These are phyloP conservation scores for Chrysopa pallens DNA, from an alignment of 1,140 invertebrate species.

Conservation along the genomic window DNA sequence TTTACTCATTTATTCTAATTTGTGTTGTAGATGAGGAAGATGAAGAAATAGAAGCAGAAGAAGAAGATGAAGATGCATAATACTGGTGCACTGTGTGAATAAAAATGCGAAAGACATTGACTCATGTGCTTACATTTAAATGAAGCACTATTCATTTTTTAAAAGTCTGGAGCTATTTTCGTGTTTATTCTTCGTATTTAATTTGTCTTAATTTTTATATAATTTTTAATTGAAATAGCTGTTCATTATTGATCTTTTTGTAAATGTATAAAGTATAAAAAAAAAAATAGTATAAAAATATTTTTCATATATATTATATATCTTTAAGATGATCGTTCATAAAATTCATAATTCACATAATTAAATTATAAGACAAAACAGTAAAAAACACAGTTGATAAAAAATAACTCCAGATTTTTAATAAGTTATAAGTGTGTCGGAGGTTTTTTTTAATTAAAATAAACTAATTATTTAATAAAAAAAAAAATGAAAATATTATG, in stretches of 20 bases:
- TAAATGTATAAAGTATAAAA: no score
- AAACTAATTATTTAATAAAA: slow-evolving; percentile 1
- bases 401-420: neutral
- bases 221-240: slow-evolving; percentile 3
- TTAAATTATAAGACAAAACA: no score
- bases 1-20: slow-evolving; percentile 1
- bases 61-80: slow-evolving; percentile 23
- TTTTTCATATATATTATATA: no score
- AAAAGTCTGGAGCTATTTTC: slow-evolving; percentile 18
- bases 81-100: slow-evolving; percentile 5
- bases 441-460: neutral
- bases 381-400: neutral
- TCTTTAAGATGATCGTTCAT: no score
- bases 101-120: neutral
- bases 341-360: no score
- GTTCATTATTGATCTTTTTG: neutral
- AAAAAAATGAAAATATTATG: neutral
- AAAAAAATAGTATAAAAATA: no score
- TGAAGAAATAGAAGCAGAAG: slow-evolving; percentile 19
- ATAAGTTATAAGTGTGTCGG: neutral
- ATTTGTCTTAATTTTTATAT: slow-evolving; percentile 1
- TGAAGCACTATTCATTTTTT: neutral
- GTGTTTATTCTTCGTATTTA: slow-evolving; percentile 6
- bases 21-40: slow-evolving; percentile 21
- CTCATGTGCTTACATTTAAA: slow-evolving; percentile 7